Evolutionary conservation across 2,797 vertebrate species (phyloP), one percentile per base, ranked within the genome.

Genomic region (Trachops cirrhosus): DNA sequence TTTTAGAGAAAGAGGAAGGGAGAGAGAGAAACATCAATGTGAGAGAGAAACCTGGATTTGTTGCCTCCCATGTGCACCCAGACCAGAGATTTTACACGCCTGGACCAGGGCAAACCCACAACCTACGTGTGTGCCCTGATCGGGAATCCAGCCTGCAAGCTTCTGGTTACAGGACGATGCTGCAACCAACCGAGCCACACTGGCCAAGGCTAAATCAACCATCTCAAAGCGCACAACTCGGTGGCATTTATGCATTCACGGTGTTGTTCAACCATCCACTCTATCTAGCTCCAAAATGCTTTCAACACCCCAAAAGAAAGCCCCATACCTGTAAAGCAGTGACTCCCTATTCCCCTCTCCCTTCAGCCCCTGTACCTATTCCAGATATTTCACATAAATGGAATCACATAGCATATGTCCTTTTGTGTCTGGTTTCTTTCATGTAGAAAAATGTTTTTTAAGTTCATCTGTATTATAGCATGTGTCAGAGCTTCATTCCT

Each of bases 391-490:
- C 32, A 29, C 73, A 26, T 86, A 57, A 64, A 91, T 67, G 14
- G 26, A 79, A 84, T 83, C 39, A 44, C 50, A 29, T 62, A 52
- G 44, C 44, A n/a, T 73, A 59, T 68, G 67, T 79, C 18, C n/a
- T 93, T 93, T 92, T 87, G 29, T 87, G 57, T 62, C 77, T 90
- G 96, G 29, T 15, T 95, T 68, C 62, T 85, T 92, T 85, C 44
- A 78, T 24, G 34, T 22, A 48, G n/a, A 73, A 34, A 64, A 54
- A 79, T 46, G 18, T 59, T 86, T 93, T 88, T 41, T 79, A 85
- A 54, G 77, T 70, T 86, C 41, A 64, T 71, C 71, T 29, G n/a
- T 16, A 9, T 18, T 26, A 11, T 22, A 67, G 57, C 12, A 50
- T n/a, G 37, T 46, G 26, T n/a, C 62, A 82, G 24, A 92, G 62